Percentiles rank a stretch among this genome's conserved stretches.
These are phyloP conservation scores for Trichoplusia ni DNA, from an alignment of 1,140 invertebrate genomes.

Conservation along the genomic window DNA sequence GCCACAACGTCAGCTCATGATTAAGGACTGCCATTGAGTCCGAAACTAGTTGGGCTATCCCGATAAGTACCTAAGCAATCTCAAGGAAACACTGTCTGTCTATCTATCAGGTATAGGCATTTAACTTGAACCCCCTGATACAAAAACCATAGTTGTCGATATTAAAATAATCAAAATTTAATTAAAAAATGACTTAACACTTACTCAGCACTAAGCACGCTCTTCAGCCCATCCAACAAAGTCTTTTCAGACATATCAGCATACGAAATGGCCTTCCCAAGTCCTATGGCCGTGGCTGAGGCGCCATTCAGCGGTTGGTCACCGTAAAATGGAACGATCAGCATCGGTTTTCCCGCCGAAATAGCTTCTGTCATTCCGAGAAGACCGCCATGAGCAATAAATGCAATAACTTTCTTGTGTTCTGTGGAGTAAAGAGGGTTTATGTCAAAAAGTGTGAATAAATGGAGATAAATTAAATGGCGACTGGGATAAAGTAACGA, in stretches of 20 bases:
- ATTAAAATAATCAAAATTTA: not conserved
- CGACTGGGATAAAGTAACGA: not conserved
- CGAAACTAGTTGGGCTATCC: too few species aligned
- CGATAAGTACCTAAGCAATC: too few species aligned
- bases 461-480: not conserved
- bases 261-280: conserved; percentile 64
- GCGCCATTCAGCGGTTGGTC: conserved; percentile 83
- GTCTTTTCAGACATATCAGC: conserved; percentile 63
- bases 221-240: conserved; percentile 61
- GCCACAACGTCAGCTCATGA: too few species aligned
- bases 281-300: conserved; percentile 58
- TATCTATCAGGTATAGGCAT: too few species aligned
- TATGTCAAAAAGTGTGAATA: too few species aligned
- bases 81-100: too few species aligned
- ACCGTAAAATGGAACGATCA: conserved; percentile 84
- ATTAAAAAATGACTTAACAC: conserved; percentile 26
- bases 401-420: conserved; percentile 85
- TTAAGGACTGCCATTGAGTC: too few species aligned
- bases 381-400: conserved; percentile 86
- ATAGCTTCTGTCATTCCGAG: conserved; percentile 85
- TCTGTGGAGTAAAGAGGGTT: too few species aligned
- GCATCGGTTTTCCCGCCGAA: conserved; percentile 84
- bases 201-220: conserved; percentile 77
- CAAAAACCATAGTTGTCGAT: too few species aligned
- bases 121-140: too few species aligned